These are phyloP conservation scores for Drosophila sp. DNA, from an alignment of 1,140 invertebrate genomes.

Conservation along the genomic window DNA sequence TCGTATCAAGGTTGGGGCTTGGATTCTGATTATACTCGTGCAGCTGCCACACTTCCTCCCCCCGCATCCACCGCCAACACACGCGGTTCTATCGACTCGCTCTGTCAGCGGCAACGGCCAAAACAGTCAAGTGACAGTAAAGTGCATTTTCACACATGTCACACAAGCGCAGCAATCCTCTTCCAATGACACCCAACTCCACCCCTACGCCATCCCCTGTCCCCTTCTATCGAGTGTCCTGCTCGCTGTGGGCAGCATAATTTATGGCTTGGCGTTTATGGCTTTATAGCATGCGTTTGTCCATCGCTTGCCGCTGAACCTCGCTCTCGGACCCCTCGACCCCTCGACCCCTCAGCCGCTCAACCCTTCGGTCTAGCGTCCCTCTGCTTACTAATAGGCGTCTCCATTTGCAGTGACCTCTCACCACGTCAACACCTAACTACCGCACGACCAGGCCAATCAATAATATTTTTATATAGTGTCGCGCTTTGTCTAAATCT, in stretches of 20 bases:
- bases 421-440: conserved; percentile 2
- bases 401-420: conserved; percentile 35
- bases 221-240: background rate
- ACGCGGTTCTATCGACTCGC: too few relatives aligned
- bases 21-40: conserved; percentile 14
- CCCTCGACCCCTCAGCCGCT: too few relatives aligned
- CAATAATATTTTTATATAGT: conserved; percentile 59
- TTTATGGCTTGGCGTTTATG: conserved; percentile 76
- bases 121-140: conserved; percentile 69
- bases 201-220: background rate
- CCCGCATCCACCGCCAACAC: background rate
- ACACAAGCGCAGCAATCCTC: conserved; percentile 28
- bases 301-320: conserved; percentile 22
- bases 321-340: too few relatives aligned
- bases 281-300: conserved; percentile 75
- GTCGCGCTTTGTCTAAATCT: conserved; percentile 52
- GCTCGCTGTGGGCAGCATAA: conserved; percentile 54
- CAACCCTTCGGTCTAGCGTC: too few relatives aligned
- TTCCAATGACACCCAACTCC: background rate
- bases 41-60: background rate
- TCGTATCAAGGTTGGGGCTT: background rate
- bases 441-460: conserved; percentile 22
- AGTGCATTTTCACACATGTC: conserved; percentile 78
- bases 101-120: conserved; percentile 41
- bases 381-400: conserved; percentile 39